Percentiles rank a stretch among this genome's conserved stretches.
Evolutionary conservation across 2,113 vertebrate genomes (phyloP).

Genomic region (Garra rufa): DNA sequence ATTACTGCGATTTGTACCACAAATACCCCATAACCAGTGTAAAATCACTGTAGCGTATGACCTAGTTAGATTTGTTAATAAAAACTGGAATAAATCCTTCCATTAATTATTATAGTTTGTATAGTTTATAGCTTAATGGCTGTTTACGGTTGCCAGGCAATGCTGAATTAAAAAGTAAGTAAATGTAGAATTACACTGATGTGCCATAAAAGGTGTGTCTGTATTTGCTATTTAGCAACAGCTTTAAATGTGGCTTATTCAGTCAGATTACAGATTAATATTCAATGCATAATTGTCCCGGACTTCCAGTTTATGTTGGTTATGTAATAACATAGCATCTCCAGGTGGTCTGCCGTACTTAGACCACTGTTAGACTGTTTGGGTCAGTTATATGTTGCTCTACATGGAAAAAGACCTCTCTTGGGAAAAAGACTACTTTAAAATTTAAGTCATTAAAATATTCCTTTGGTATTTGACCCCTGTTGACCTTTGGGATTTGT

Average conservation of each 20-base stretch:
- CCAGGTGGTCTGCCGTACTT: conserved; percentile 10
- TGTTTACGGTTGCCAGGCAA: not conserved
- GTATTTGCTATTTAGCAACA: conserved; percentile 3
- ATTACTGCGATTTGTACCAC: not conserved
- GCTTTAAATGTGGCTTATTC: not conserved
- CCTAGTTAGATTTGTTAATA: not conserved
- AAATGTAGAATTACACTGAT: not conserved
- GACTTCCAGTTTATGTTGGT: not conserved
- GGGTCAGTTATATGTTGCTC: conserved; percentile 22
- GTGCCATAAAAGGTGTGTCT: not conserved
- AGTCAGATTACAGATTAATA: not conserved
- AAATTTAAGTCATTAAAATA: conserved; percentile 58
- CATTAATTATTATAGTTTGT: not conserved
- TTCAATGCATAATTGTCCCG: not conserved
- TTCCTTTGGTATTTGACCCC: conserved; percentile 34
- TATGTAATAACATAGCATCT: conserved; percentile 22
- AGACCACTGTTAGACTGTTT: not conserved
- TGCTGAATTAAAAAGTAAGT: not conserved
- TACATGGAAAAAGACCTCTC: conserved; percentile 56
- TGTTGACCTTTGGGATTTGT: conserved; percentile 57
- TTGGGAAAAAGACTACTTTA: not conserved
- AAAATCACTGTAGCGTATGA: not conserved
- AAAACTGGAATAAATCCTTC: not conserved
- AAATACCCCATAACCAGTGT: not conserved
- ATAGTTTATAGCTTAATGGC: not conserved